Evolutionary conservation across 2,113 vertebrate species (phyloP), one percentile per base, ranked within the genome.

Genomic region (Hippocampus zosterae): DNA sequence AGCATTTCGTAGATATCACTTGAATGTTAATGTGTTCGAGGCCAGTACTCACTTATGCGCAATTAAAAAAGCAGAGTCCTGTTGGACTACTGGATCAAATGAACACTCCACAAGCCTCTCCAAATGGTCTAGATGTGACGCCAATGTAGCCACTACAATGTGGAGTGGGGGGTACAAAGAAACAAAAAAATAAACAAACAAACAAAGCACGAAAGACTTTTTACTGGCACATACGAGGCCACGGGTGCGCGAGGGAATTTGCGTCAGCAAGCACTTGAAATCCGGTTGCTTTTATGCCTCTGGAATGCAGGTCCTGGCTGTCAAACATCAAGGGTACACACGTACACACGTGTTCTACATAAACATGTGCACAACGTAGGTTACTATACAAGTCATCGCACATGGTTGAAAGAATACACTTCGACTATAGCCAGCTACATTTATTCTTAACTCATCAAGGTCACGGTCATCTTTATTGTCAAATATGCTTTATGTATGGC

Each of bases 41-140:
- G 63, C 73, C 77, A 76, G 61, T 77, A 82, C 78, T 63, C 19
- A 65, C 78, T 81, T 73, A 68, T 81, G 69, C 68, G 67, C 81
- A 79, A 77, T 82, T 81, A 84, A 77, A 81, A 44, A 81, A 73
- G 42, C 70, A 74, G 70, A 76, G 79, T 85, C 80, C 75, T 79
- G 78, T 65, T 75, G 85, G 78, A 74, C 81, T 82, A 87, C 53
- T 84, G 75, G 88, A 87, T 84, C 78, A 84, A 86, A 89, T 83
- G 81, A 88, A 85, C 85, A 88, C 84, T 88, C 74, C 42, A 84
- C 63, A 57, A 77, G 25, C 74, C 88, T 77, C 83, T 88, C 72
- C 72, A 83, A 77, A 79, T 87, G 72, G 76, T 56, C 56, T 82
- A 78, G 73, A 85, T 83, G 77, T 80, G 76, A 84, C 56, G 64